Evolutionary conservation across 2,888 invertebrate species (phyloP), one percentile per base, ranked within the genome.

Genomic region (Lordiphosa fenestrarum): DNA sequence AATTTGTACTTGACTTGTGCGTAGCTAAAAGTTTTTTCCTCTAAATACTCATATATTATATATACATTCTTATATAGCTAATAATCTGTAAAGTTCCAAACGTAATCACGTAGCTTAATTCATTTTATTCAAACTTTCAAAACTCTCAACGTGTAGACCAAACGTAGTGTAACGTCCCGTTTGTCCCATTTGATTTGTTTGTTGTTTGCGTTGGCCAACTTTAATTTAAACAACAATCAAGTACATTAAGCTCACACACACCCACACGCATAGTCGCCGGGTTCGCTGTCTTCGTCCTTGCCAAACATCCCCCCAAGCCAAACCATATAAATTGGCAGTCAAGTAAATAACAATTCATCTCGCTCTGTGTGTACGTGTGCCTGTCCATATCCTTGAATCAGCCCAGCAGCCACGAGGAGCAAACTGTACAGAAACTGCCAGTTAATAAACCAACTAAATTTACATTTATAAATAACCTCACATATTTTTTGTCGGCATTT

Each of bases 91-190:
- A 63, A 62, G 46, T 80, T 72, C 68, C 58, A 72, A 75, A 64
- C 66, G 56, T 68, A 54, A 63, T 64, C 82, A 76, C 67, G 82
- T 81, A 80, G 80, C 57, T 58, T 80, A 81, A 84, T 70, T 77
- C 56, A 71, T 72, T 78, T 69, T 71, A 68, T 66, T 77, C 54
- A 78, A 59, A 56, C 71, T 62, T 78, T 55, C 42, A 63, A 7
- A 71, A 61, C 58, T 80, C 80, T 80, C 71, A 63, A 70, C 80
- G 84, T 80, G 80, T 80, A 80, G 84, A 56, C 63, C 60, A 64
- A 73, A 73, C 57, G 61, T 78, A 77, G 82, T 64, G 61, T 78
- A 60, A 83, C 81, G 76, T 77, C 77, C 53, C 47, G 33, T 68
- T 80, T 81, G 66, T 58, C 74, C 73, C 55, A 35, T 25, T 67